A percentile compares a stretch with the other conserved stretches of the same genome.
phyloP scores from a whole-genome alignment of 2,888 invertebrate species.

The Caenorhabditis plicata region DNA sequence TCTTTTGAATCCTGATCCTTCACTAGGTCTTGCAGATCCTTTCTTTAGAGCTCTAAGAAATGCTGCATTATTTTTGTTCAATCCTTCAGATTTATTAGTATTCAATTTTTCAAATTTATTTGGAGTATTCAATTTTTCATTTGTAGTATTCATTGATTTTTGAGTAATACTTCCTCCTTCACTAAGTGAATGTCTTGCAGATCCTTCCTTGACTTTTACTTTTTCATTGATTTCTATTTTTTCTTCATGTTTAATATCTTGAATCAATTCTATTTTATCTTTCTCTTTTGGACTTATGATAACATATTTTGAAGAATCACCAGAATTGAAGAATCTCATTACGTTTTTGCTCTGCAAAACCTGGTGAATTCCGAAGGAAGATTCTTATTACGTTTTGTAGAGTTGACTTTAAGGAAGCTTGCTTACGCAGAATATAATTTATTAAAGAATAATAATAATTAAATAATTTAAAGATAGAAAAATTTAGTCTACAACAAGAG shows the following conservation, averaged over 20 bases:
- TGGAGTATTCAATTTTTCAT: too few species aligned
- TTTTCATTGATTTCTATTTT: too few species aligned
- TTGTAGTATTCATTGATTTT: slow-evolving; percentile 3
- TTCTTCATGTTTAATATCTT: slow-evolving; percentile 8
- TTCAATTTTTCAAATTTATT: slow-evolving; percentile 2
- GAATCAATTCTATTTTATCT: slow-evolving; percentile 19
- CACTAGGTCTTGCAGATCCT: slow-evolving; percentile 1
- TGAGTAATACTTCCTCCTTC: slow-evolving; percentile 7
- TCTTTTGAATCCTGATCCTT: slow-evolving; percentile 12
- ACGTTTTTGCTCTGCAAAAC: too few species aligned
- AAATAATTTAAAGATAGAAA: slow-evolving; percentile 1
- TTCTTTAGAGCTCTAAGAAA: slow-evolving; percentile 13
- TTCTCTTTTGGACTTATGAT: slow-evolving; percentile 21
- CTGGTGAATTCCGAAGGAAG: too few species aligned
- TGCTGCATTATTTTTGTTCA: slow-evolving; percentile 4
- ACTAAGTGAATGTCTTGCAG: too few species aligned
- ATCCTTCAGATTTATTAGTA: neutral
- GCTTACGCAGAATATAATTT: slow-evolving; percentile 3
- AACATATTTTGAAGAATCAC: slow-evolving; percentile 13
- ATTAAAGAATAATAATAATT: slow-evolving; percentile 4
- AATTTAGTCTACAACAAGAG: slow-evolving; percentile 10
- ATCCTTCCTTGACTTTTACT: slow-evolving; percentile 1
- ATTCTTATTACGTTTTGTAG: too few species aligned
- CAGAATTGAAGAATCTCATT: slow-evolving; percentile 17
- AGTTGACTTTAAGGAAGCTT: slow-evolving; percentile 4